Evolutionary conservation across 2,888 invertebrate species (phyloP).

Genomic region (Tiphia femorata): DNA sequence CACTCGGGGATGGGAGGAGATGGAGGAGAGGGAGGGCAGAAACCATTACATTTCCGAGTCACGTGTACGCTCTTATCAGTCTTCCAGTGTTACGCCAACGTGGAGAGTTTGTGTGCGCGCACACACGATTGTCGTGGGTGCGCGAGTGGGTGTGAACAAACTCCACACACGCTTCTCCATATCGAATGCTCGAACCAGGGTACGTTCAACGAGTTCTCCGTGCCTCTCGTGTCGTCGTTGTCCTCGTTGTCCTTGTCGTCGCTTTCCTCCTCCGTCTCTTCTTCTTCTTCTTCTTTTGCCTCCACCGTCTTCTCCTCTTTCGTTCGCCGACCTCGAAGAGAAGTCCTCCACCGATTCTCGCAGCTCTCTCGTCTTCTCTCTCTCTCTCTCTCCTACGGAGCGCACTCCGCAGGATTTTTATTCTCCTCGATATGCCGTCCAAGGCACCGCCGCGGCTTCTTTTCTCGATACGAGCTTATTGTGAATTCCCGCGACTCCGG

Average conservation of each 20-base stretch:
- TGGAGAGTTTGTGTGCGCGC: neutral
- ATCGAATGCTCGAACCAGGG: too few species aligned
- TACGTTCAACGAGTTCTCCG: too few species aligned
- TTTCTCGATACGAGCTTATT: slow-evolving; percentile 1
- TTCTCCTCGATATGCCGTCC: neutral
- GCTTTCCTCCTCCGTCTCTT: too few species aligned
- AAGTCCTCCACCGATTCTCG: too few species aligned
- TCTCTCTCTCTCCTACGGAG: too few species aligned
- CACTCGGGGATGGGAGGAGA: neutral
- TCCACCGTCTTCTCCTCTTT: too few species aligned
- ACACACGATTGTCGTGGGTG: neutral
- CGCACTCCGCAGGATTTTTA: neutral
- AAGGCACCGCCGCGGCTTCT: slow-evolving; percentile 2
- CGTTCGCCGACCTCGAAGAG: too few species aligned
- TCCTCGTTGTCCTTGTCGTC: too few species aligned
- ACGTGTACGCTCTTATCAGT: slow-evolving; percentile 15
- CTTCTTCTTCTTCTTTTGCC: too few species aligned
- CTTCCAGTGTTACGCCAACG: slow-evolving; percentile 10
- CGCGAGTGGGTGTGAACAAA: neutral
- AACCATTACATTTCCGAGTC: slow-evolving; percentile 8
- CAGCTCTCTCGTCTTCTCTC: neutral
- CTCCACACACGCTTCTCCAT: neutral
- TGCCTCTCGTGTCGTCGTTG: neutral
- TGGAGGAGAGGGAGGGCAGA: neutral
- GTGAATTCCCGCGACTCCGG: slow-evolving; percentile 4